Evolutionary conservation across 2,113 vertebrate genomes (phyloP), one percentile per base, ranked within the genome.

Genomic region (Carassius auratus): DNA sequence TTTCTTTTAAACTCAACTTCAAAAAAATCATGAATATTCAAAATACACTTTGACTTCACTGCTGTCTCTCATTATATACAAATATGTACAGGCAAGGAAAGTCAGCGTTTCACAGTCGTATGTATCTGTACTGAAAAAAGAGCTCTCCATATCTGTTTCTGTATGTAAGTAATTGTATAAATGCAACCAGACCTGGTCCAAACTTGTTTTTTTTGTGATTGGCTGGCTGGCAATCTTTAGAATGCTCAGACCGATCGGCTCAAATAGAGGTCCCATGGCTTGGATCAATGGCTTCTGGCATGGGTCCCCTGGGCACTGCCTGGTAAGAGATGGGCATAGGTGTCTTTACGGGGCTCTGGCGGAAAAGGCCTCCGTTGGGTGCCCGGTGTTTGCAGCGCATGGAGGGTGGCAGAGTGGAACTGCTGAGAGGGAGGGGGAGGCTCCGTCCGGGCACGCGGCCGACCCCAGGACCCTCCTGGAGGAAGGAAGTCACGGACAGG

Each of bases 341-440:
- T 76, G 96, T 98, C 93, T 99, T 99, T 90, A 99, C 94, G 0
- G 98, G 98, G 88, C 98, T 99, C 94, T 98, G 98, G 84, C 97
- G 96, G 95, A 99, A 99, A 85, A 99, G 96, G 87, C 97, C 97
- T 92, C 98, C 98, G 0, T 99, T 99, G 92, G 98, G 98, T 0
- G 98, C 98, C 92, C 98, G 96, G 94, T 99, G 98, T 96, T 99
- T 99, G 95, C 98, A 99, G 94, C 97, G 98, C 91, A 98, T 97
- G 79, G 97, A 96, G 94, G 99, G 97, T 95, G 99, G 97, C 93
- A 98, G 98, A 92, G 97, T 97, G 8, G 97, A 96, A 92, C 97
- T 98, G 96, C 97, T 98, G 88, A 98, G 96, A 0, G 97, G 97
- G 93, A 99, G 96, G 0, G 97, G 97, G 92, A 98, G 96, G 94